Percentiles rank a stretch among this genome's conserved stretches.
Evolutionary conservation across 2,113 vertebrate genomes (phyloP).

Genomic region (Arizona elegans): DNA sequence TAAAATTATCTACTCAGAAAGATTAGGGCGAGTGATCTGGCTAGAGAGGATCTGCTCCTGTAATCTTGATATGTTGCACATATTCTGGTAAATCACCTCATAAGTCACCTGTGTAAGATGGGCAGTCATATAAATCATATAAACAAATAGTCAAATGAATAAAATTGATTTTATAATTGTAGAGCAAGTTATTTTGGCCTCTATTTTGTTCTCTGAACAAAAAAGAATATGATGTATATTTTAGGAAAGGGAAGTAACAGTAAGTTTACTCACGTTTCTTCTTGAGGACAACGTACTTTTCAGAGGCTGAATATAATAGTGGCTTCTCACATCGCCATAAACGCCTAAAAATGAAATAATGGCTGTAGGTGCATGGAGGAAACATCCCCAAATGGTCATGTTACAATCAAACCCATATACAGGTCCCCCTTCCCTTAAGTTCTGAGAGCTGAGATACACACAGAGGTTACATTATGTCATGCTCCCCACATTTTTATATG

Average conservation of each 20-base stretch:
- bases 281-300: conserved; percentile 60
- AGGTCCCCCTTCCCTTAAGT: not conserved
- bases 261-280: conserved; percentile 70
- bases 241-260: not conserved
- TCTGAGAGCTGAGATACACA: not conserved
- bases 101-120: not conserved
- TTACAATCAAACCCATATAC: not conserved
- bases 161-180: not conserved
- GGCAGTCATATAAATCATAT: not conserved
- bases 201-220: not conserved
- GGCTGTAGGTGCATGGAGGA: not conserved
- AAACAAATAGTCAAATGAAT: not conserved
- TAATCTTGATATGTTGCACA: not conserved
- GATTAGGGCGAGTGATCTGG: not conserved
- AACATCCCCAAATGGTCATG: not conserved
- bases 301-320: conserved; percentile 57
- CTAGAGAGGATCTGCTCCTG: not conserved
- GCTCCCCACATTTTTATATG: no score
- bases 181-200: not conserved
- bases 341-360: conserved; percentile 54
- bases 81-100: not conserved
- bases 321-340: conserved; percentile 73
- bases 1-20: not conserved
- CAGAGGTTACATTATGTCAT: not conserved
- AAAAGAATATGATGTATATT: not conserved